A percentile compares a stretch with the other conserved stretches of the same genome.
Evolutionary conservation across 1,140 invertebrate species (phyloP).

Genomic region (Gonioctena quinquepunctata): DNA sequence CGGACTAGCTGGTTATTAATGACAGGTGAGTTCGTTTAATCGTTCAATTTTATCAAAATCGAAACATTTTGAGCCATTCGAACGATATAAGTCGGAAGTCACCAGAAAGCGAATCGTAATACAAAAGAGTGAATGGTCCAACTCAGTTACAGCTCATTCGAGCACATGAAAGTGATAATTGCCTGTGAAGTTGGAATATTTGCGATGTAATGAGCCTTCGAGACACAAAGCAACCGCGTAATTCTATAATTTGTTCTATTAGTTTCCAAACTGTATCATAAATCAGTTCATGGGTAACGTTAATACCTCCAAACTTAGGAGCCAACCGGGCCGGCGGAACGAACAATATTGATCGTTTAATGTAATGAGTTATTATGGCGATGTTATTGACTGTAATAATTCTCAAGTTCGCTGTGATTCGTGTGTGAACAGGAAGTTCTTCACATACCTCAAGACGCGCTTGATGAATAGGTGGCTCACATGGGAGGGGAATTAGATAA

Average conservation of each 20-base stretch:
- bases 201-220: background rate
- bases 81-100: too few species aligned
- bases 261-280: constrained; percentile 1
- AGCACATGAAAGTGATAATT: background rate
- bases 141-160: too few species aligned
- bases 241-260: constrained; percentile 4
- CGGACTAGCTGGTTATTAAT: too few species aligned
- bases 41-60: too few species aligned
- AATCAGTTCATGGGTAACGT: background rate
- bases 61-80: too few species aligned
- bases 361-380: background rate
- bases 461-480: too few species aligned
- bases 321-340: background rate
- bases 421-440: background rate
- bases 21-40: too few species aligned
- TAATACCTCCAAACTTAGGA: background rate
- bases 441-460: background rate
- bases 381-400: background rate
- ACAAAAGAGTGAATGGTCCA: too few species aligned
- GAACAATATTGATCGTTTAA: background rate
- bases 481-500: too few species aligned
- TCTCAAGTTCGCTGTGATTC: background rate
- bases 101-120: too few species aligned
- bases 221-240: constrained; percentile 1
- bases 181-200: background rate